A percentile compares a stretch with the other conserved stretches of the same genome.
Evolutionary conservation across 1,140 invertebrate genomes (phyloP).

Genomic region (Sycobia sp.): DNA sequence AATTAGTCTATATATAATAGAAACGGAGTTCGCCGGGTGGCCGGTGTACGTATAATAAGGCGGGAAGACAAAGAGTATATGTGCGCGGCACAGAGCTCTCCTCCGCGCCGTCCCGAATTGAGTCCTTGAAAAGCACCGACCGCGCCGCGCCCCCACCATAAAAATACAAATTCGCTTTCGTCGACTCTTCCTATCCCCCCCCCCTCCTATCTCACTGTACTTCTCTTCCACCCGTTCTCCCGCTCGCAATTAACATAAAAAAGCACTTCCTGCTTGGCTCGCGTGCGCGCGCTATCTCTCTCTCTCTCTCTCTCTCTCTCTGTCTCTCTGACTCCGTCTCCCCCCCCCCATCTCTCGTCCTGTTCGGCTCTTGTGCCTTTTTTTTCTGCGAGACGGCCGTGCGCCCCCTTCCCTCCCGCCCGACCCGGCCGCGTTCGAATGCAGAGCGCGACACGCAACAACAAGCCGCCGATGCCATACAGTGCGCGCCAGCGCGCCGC

Average conservation of each 20-base stretch:
- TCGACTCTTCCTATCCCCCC: not conserved
- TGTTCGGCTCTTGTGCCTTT: too few relatives aligned
- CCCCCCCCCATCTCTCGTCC: too few relatives aligned
- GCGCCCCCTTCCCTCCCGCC: not conserved
- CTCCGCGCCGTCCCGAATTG: not conserved
- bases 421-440: not conserved
- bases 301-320: too few relatives aligned
- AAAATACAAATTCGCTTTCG: conserved; percentile 7
- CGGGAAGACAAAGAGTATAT: not conserved
- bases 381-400: too few relatives aligned
- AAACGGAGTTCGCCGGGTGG: too few relatives aligned
- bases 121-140: not conserved
- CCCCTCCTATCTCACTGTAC: not conserved
- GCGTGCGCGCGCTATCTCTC: conserved; percentile 30
- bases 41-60: too few relatives aligned
- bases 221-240: too few relatives aligned
- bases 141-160: not conserved
- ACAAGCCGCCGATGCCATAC: too few relatives aligned
- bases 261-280: conserved; percentile 31
- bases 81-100: too few relatives aligned
- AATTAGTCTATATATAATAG: too few relatives aligned
- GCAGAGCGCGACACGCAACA: too few relatives aligned
- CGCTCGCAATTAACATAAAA: conserved; percentile 29
- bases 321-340: too few relatives aligned
- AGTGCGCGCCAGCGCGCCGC: not conserved